These are phyloP conservation scores for Procavia capensis DNA, from an alignment of 2,113 vertebrate genomes.

Conservation along the genomic window DNA sequence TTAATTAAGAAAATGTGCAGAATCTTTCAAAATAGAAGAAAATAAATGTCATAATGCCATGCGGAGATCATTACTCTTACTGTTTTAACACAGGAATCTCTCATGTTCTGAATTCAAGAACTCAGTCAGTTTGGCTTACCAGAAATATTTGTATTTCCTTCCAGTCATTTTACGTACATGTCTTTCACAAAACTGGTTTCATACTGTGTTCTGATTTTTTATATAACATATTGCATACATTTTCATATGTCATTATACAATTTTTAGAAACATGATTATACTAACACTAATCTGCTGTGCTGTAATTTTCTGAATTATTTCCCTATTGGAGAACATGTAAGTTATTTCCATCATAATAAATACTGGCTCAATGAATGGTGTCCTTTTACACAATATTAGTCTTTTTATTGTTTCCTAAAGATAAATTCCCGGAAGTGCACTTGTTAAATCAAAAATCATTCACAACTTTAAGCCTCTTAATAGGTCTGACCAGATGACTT, in stretches of 20 bases:
- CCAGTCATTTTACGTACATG: not conserved
- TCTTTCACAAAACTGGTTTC: conserved; percentile 4
- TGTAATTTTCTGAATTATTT: not conserved
- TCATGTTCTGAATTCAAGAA: conserved; percentile 26
- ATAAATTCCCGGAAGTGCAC: not conserved
- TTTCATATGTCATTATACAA: not conserved
- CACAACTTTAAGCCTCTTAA: conserved; percentile 26
- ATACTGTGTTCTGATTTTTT: not conserved
- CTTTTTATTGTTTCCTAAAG: not conserved
- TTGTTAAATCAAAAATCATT: conserved; percentile 54
- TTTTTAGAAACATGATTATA: conserved; percentile 21
- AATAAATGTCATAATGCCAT: not conserved
- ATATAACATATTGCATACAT: not conserved
- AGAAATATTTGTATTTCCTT: conserved; percentile 27
- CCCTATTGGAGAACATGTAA: not conserved
- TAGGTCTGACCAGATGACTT: conserved; percentile 40
- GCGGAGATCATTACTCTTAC: not conserved
- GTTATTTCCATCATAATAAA: not conserved
- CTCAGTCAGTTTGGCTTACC: not conserved
- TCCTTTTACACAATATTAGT: not conserved
- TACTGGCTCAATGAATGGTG: not conserved
- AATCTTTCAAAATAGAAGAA: conserved; percentile 14
- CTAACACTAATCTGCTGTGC: not conserved
- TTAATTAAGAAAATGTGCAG: conserved; percentile 1
- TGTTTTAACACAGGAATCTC: not conserved